Percentiles rank a stretch among this genome's conserved stretches.
phyloP scores from a whole-genome alignment of 2,888 invertebrate species.

The Gastrophysa polygoni region DNA sequence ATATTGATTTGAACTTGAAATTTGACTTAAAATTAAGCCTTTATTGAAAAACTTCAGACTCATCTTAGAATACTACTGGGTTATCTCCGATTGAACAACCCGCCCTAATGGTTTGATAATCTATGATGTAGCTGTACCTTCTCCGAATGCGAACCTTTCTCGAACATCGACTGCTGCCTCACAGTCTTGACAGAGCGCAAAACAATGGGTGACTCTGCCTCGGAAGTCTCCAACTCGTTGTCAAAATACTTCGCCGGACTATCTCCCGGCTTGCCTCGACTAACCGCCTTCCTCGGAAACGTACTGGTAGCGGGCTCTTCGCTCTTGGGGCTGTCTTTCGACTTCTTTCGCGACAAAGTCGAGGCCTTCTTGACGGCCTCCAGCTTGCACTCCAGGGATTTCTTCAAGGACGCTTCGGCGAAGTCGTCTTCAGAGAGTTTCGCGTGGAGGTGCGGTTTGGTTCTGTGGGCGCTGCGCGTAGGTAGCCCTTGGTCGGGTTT shows the following conservation, averaged over 20 bases:
- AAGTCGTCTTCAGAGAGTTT: conserved; percentile 67
- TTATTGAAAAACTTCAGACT: no score
- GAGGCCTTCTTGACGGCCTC: conserved; percentile 49
- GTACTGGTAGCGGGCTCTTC: conserved; percentile 48
- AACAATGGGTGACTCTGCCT: conserved; percentile 47
- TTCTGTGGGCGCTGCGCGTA: conserved; percentile 43
- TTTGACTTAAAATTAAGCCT: no score
- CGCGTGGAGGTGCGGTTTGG: conserved; percentile 46
- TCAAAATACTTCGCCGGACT: conserved; percentile 41
- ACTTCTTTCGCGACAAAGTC: conserved; percentile 47
- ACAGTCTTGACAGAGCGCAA: conserved; percentile 31
- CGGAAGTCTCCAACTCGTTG: conserved; percentile 52
- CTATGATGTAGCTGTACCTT: no score
- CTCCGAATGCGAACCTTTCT: conserved; percentile 27
- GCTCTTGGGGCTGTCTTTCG: conserved; percentile 50
- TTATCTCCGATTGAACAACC: no score
- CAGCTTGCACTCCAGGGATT: conserved; percentile 36
- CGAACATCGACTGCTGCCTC: conserved; percentile 41
- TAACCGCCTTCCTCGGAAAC: conserved; percentile 54
- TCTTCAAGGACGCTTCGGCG: conserved; percentile 51
- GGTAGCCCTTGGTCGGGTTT: conserved; percentile 48
- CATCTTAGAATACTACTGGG: no score
- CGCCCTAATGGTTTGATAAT: no score
- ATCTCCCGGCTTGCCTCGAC: conserved; percentile 16
- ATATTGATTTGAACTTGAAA: no score